A percentile compares a stretch with the other conserved stretches of the same genome.
Conservation (phyloP, 2,113 vertebrate species). For the Ictalurus furcatus region DNA sequence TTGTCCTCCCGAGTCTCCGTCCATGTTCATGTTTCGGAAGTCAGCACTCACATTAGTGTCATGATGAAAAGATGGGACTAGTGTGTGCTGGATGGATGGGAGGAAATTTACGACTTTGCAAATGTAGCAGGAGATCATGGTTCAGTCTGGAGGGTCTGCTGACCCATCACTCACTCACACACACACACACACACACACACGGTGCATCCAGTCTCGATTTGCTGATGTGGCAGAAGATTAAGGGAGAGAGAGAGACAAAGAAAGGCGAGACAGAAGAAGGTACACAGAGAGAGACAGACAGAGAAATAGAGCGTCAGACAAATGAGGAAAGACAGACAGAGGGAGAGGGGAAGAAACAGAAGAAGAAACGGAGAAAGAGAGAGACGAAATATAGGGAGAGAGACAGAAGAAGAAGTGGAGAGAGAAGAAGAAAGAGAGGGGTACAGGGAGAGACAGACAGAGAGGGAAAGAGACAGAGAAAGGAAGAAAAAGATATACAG, state of each 20-base stretch:
- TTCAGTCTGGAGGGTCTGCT: conserved; percentile 44
- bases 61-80: conserved; percentile 25
- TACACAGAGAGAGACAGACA: neutral
- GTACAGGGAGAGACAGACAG: neutral
- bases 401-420: neutral
- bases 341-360: neutral
- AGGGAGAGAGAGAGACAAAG: neutral
- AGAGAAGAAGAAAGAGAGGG: neutral
- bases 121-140: conserved; percentile 52
- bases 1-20: neutral
- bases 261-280: neutral
- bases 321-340: neutral
- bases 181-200: neutral
- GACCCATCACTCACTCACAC: conserved; percentile 27
- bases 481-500: neutral
- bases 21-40: conserved; percentile 6
- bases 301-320: neutral
- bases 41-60: conserved; percentile 11
- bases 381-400: neutral
- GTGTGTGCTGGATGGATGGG: conserved; percentile 35
- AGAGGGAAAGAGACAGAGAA: neutral
- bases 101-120: conserved; percentile 55
- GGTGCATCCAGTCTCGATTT: neutral
- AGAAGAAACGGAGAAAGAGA: neutral
- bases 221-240: conserved; percentile 19